Base-by-base conservation (phyloP, 2,113 vertebrate genomes). In the Oxyruncus cristatus region DNA sequence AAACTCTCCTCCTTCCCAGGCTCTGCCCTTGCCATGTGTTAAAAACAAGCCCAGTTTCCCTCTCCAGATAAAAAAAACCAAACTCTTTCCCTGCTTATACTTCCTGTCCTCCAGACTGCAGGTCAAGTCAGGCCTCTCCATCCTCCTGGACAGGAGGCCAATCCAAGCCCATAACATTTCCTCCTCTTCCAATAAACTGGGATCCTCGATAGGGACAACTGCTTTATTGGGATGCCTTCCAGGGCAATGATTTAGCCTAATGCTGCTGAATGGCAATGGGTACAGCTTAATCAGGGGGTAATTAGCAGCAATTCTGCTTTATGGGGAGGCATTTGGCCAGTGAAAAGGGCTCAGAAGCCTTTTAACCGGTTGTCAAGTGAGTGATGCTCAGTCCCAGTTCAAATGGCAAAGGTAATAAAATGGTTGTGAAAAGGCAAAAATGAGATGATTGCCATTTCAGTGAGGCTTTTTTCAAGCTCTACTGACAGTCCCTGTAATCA, bases 281-380 rank as follows among this genome's bases (percentile, higher is more conserved):
- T 85, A 3, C 50, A 88, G 92, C 87, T 91, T 83, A 94, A 94
- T 96, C 88, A 96, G 92, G 73, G 83, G 80, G 88, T 85, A 96
- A 94, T 97, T 96, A 97, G 89, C 93, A 97, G 80, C 91, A 91
- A 62, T 93, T 88, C 84, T 89, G 67, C 91, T 95, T 97, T 93
- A 96, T 61, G 70, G 65, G 91, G 84, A 97, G 46, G 86, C 85
- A 92, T 89, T 77, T 88, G 95, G 96, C 95, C 88, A 87, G 16
- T 59, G 90, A 75, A 83, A 91, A 88, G 63, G 77, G 77, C 95
- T 92, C 66, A 71, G 87, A 95, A 92, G 91, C 93, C 89, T 93
- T 91, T 68, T 50, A 91, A 77, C 49, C 92, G 83, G 80, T 93
- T 76, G 86, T 96, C 88, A 92, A 87, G 93, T 68, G 88, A 66